Evolutionary conservation across 2,797 vertebrate species (phyloP).

Genomic region (Oreortyx pictus): DNA sequence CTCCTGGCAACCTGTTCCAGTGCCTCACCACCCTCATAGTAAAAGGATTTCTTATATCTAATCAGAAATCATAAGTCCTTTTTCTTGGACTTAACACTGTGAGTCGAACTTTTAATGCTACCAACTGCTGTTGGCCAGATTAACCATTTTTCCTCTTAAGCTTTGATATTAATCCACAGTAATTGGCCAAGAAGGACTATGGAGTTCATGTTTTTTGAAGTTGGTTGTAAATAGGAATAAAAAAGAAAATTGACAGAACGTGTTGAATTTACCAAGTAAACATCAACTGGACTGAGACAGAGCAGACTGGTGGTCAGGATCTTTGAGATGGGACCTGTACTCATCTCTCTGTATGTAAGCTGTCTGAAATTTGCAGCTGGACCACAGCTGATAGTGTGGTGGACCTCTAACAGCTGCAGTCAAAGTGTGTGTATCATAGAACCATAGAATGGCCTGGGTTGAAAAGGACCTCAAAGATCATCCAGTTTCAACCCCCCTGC

Average conservation of each 20-base stretch:
- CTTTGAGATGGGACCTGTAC: background rate
- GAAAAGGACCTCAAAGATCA: background rate
- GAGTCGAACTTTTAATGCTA: background rate
- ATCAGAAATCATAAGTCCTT: background rate
- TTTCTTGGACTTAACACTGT: background rate
- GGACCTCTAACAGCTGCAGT: background rate
- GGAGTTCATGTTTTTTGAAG: background rate
- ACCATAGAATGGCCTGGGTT: no score
- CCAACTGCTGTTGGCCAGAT: background rate
- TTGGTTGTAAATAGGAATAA: background rate
- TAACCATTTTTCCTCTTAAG: background rate
- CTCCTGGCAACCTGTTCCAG: no score
- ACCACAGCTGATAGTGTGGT: background rate
- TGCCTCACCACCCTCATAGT: no score
- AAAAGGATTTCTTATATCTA: background rate
- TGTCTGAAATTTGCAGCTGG: background rate
- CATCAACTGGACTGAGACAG: background rate
- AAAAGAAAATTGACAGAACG: background rate
- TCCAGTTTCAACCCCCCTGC: background rate
- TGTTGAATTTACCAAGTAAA: background rate
- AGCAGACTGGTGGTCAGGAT: background rate
- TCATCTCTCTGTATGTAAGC: background rate
- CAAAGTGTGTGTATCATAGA: background rate
- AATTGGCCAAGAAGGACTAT: background rate
- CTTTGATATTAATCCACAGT: background rate